Evolutionary conservation across 2,888 invertebrate species (phyloP).

Genomic region (Lasioglossum leucozonium): DNA sequence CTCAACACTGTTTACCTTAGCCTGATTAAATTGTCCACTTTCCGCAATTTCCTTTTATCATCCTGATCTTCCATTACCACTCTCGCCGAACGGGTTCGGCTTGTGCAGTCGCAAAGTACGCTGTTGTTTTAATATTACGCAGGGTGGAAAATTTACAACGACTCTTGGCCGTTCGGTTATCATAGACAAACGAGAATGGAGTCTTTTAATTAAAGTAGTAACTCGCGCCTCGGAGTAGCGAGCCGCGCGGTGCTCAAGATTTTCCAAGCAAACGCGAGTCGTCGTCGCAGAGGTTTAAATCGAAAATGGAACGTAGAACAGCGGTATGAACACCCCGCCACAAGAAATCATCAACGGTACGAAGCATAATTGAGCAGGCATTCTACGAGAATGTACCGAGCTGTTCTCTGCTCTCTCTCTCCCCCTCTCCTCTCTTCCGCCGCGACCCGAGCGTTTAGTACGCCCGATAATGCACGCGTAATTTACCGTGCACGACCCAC

Average conservation of each 20-base stretch:
- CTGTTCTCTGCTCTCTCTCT: no score
- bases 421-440: no score
- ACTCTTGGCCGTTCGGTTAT: neutral
- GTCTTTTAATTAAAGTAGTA: conserved; percentile 10
- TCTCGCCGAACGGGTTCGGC: neutral
- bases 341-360: neutral
- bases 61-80: neutral
- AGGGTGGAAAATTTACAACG: no score
- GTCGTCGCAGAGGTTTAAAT: neutral
- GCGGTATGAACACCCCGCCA: no score
- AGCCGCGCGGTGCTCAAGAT: neutral
- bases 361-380: conserved; percentile 16
- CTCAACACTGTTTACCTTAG: neutral
- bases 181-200: neutral
- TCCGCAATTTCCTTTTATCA: neutral
- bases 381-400: neutral
- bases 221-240: neutral
- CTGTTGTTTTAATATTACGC: neutral
- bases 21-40: neutral
- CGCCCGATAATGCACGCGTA: neutral
- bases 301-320: conserved; percentile 4
- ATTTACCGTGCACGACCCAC: neutral
- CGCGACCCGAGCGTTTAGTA: conserved; percentile 32
- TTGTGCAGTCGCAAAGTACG: neutral
- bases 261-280: neutral